Base-by-base conservation (phyloP, 2,888 invertebrate genomes). In the Scaptomyza polygonia region DNA sequence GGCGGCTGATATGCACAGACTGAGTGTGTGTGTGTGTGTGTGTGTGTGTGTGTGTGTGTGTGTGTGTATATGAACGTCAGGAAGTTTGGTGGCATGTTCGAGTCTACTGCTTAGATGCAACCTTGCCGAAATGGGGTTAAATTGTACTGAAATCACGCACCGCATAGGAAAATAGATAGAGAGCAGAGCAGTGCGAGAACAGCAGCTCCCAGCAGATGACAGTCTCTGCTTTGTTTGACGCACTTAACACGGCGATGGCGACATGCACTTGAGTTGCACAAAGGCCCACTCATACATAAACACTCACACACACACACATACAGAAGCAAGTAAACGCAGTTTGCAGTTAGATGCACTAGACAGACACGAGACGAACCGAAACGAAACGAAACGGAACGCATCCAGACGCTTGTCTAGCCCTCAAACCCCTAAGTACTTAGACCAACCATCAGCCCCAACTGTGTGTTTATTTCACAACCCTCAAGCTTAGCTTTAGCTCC, bases 201-300 rank as follows among this genome's bases (percentile, higher is more conserved):
- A 59, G 42, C 74, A 57, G 73, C 73, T 67, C 61, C 56, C 67
- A 67, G 69, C 69, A 42, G 52, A 57, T 57, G 58, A 47, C 44
- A 36, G 48, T 27, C 56, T 51, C 48, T 43, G 80, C 78, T 86
- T 88, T 88, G 88, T 83, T 77, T 68, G 86, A 77, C 88, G 83
- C 85, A 90, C 89, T 89, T 89, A 89, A 89, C 90, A 89, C 89
- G 89, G 69, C 89, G 89, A 77, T 85, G 90, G 88, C 90, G 89
- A 90, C 90, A 89, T 89, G 90, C 90, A 89, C 89, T 89, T 90
- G 90, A 89, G 78, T 77, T 87, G 65, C 73, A 89, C 88, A 89
- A 90, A 88, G 74, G 81, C 72, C 68, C 65, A 63, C 72, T 69
- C 40, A 34, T 44, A 44, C 39, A 25, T 11, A 43, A 48, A 34